Percentiles rank a stretch among this genome's conserved stretches.
phyloP scores from a whole-genome alignment of 1,140 invertebrate species.

The Lineus longissimus region DNA sequence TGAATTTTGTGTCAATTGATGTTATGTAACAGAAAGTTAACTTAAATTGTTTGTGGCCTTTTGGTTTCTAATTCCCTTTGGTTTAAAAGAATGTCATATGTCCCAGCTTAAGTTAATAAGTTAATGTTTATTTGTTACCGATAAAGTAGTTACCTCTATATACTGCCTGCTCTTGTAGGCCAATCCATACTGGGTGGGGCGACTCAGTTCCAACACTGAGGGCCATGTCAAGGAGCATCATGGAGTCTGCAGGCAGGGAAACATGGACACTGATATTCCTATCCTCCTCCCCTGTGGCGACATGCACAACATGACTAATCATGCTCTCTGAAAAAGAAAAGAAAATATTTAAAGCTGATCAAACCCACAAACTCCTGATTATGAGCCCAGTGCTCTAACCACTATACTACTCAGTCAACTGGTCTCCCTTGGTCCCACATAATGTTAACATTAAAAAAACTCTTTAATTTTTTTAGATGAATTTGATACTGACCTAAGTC shows the following conservation, averaged over 20 bases:
- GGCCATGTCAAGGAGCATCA: slow-evolving; percentile 34
- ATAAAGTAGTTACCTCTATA: slow-evolving; percentile 39
- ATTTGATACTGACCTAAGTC: too few species aligned
- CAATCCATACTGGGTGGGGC: slow-evolving; percentile 25
- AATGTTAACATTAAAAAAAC: too few species aligned
- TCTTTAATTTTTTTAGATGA: too few species aligned
- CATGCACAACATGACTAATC: slow-evolving; percentile 20
- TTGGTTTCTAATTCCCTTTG: too few species aligned
- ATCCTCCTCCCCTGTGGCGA: slow-evolving; percentile 17
- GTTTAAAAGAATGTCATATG: too few species aligned
- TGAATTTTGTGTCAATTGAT: too few species aligned
- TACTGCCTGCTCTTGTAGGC: slow-evolving; percentile 43
- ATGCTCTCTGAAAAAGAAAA: slow-evolving; percentile 27
- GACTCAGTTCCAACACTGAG: slow-evolving; percentile 29
- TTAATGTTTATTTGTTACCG: too few species aligned
- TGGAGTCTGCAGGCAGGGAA: slow-evolving; percentile 29
- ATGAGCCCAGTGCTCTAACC: too few species aligned
- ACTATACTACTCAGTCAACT: background rate
- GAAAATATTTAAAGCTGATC: too few species aligned
- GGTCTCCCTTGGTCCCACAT: background rate
- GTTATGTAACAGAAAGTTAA: too few species aligned
- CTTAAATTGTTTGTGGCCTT: too few species aligned
- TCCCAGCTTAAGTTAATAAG: too few species aligned
- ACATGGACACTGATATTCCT: slow-evolving; percentile 20
- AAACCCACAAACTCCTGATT: background rate